Conservation (phyloP, 2,888 invertebrate species). For the Brachypalpus laphriformis region DNA sequence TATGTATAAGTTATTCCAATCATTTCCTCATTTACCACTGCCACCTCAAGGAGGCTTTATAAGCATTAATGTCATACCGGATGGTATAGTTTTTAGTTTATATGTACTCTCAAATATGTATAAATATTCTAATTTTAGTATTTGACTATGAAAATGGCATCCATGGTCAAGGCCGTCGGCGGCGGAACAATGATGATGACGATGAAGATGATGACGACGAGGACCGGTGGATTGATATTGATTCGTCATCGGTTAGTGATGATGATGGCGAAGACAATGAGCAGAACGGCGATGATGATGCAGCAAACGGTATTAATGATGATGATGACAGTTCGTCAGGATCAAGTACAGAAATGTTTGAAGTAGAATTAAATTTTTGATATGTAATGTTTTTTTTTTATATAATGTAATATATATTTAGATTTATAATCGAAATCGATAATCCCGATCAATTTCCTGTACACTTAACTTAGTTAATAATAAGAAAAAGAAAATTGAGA, state of each 20-base stretch:
- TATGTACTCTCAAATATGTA: not conserved
- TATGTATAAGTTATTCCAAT: not conserved
- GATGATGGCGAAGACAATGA: conserved; percentile 67
- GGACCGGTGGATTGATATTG: conserved; percentile 76
- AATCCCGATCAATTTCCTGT: conserved; percentile 23
- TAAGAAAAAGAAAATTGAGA: conserved; percentile 33
- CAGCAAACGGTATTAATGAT: conserved; percentile 55
- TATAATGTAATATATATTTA: conserved; percentile 35
- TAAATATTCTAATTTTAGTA: conserved; percentile 75
- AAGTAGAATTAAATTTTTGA: conserved; percentile 65
- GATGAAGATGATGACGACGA: conserved; percentile 75
- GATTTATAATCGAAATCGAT: conserved; percentile 9
- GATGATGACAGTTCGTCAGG: conserved; percentile 61
- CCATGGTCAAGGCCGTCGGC: conserved; percentile 36
- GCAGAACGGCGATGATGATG: conserved; percentile 70
- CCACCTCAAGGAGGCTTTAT: not conserved
- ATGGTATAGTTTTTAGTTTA: not conserved
- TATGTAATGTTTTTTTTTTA: conserved; percentile 43
- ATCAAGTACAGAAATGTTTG: conserved; percentile 60
- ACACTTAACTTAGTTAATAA: conserved; percentile 30
- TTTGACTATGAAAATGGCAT: conserved; percentile 77
- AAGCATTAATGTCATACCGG: not conserved
- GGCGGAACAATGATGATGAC: conserved; percentile 68
- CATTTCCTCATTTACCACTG: not conserved
- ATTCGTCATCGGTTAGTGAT: conserved; percentile 66